Base-by-base conservation (phyloP, 2,888 invertebrate genomes). In the Poecilobothrus nobilitatus region DNA sequence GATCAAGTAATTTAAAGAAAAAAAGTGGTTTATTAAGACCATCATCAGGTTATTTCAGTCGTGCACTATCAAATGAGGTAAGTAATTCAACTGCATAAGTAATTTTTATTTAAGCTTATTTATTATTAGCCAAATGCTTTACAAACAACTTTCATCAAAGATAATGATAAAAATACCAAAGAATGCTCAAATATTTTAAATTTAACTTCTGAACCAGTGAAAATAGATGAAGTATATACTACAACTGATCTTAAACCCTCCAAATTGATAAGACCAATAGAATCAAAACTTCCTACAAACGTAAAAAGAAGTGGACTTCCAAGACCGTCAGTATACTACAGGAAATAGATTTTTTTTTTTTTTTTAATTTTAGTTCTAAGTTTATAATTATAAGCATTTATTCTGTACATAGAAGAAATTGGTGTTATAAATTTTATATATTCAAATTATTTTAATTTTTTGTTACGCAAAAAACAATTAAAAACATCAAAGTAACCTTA, bases 11-110 rank as follows among this genome's bases (percentile, higher is more conserved):
- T n/a, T 6, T 53, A 15, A 6, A 53, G 6, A 78, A 80, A 71
- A 76, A 79, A 67, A 75, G 76, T 74, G 78, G 78, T 18, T 74
- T 80, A 20, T 74, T 78, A 15, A 77, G 81, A 37, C 81, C 81
- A 15, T 81, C 81, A 7, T 81, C 82, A 20, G 82, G 80, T 22
- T 82, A 77, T 71, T 81, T 80, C 70, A 79, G 80, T 72, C 75
- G 77, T 65, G 77, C 73, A 69, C 75, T 76, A 67, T 72, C 73
- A 20, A 76, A 74, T 69, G 71, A 68, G 15, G 71, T 53, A 18
- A 18, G 53, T 12, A 53, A 18, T 18, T 53, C 18, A 6, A 53
- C 15, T 9, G 18, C 2, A 12, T 1, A 18, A 18, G 2, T 18
- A 18, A 12, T 53, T 18, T 2, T 18, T 53, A 18, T 53, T n/a